phyloP scores from a whole-genome alignment of 2,113 vertebrate genomes.

The Emydura subglobosa region DNA sequence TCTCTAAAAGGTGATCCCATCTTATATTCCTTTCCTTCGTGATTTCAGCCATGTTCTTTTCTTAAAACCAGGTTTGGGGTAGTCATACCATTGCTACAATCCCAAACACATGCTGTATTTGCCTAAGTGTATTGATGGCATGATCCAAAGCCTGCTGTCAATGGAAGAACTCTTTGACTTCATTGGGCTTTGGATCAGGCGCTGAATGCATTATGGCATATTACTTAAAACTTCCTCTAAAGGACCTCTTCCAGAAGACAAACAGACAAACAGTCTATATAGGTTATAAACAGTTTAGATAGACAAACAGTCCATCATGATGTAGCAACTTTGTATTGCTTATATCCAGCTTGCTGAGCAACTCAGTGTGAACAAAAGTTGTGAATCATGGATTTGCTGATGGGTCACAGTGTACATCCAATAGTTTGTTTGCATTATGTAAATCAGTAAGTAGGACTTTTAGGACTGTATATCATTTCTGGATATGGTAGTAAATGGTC shows the following conservation, averaged over 20 bases:
- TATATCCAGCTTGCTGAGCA: not conserved
- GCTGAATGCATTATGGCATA: not conserved
- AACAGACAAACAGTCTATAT: not conserved
- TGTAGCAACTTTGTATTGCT: slow-evolving; percentile 32
- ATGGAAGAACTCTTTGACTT: not conserved
- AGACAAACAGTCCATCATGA: not conserved
- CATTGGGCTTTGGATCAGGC: not conserved
- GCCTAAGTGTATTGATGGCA: not conserved
- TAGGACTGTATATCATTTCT: not conserved
- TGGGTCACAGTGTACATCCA: slow-evolving; percentile 27
- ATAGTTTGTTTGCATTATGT: not conserved
- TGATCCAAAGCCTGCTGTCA: not conserved
- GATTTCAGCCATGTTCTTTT: not conserved
- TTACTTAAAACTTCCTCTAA: not conserved
- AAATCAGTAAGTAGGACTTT: slow-evolving; percentile 8
- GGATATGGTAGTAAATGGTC: slow-evolving; percentile 25
- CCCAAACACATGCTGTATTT: not conserved
- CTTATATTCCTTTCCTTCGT: not conserved
- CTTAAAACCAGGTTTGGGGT: not conserved
- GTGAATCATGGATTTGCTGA: slow-evolving; percentile 13
- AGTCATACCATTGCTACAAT: not conserved
- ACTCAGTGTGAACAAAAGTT: slow-evolving; percentile 1
- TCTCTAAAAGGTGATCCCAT: not conserved
- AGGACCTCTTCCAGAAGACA: not conserved
- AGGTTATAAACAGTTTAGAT: no score